Evolutionary conservation across 2,113 vertebrate genomes (phyloP), one percentile per base, ranked within the genome.

Genomic region (Polypterus bichir): DNA sequence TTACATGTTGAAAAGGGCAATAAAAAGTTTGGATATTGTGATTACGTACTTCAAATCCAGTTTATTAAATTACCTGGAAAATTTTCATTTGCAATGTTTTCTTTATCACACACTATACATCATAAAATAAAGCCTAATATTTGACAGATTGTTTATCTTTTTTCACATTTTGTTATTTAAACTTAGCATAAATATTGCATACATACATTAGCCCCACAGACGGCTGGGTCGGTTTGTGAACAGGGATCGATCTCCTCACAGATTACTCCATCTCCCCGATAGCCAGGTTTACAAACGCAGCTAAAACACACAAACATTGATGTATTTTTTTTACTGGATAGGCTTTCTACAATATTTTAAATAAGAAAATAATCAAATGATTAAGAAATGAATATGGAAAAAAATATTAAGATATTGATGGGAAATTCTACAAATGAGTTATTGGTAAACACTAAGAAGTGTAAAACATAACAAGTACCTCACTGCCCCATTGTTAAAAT

Each of bases 271-370:
- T 95, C 90, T 1, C 93, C 94, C 68, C 87, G 75, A 2, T 86
- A 98, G 59, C 93, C 93, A 11, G 77, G 69, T 63, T 90, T 91
- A 77, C 95, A 98, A 7, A 91, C 69, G 69, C 95, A 98, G 65
- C 93, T 97, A 58, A 27, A 57, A 46, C 9, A 60, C 1, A 46
- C 55, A 6, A 51, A 51, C 6, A 51, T 7, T 7, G 49, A 7
- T 7, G 49, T 10, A 4, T 52, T 3, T 3, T 3, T 3, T 52
- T 52, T 4, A 8, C 51, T 52, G 51, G 10, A 27, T 27, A 27
- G 27, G 27, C 27, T 27, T 27, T 27, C 27, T 27, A 27, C 27
- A 27, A 27, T 27, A 27, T 27, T 27, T 27, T 27, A 27, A 27
- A 27, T 27, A 27, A 27, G 10, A 52, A 52, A 10, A 52, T 52